Percentiles rank a stretch among this genome's conserved stretches.
phyloP scores from a whole-genome alignment of 2,113 vertebrate genomes.

The Callithrix jacchus region DNA sequence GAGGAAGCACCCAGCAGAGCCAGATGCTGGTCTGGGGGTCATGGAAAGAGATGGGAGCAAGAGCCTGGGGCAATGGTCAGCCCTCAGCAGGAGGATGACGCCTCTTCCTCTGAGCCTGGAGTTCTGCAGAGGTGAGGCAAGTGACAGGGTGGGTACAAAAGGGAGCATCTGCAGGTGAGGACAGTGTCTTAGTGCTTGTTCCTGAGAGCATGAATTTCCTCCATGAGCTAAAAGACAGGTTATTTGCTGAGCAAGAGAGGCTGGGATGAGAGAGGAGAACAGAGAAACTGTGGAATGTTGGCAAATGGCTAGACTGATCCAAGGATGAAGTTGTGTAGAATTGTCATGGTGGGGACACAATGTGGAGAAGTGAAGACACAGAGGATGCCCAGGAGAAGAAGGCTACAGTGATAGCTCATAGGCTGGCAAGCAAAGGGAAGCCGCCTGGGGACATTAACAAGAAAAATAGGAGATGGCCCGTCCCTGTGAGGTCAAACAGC shows the following conservation, averaged over 20 bases:
- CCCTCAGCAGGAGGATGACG: rapidly evolving
- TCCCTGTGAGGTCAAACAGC: neutral
- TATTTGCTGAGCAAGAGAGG: neutral
- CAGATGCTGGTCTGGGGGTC: neutral
- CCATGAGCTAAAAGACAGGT: neutral
- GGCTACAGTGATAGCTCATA: neutral
- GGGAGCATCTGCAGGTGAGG: too few species aligned
- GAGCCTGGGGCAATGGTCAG: neutral
- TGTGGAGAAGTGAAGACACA: neutral
- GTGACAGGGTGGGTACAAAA: neutral
- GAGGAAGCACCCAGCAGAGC: neutral
- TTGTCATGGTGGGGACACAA: neutral
- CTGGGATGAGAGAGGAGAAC: neutral
- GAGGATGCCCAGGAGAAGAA: neutral
- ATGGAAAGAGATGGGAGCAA: neutral
- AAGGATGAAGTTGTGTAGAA: neutral
- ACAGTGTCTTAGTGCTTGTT: too few species aligned
- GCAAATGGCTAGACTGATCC: neutral
- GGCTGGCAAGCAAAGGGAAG: neutral
- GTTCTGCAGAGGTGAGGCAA: neutral
- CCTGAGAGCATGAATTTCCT: neutral
- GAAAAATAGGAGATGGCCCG: rapidly evolving
- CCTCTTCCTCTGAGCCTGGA: neutral
- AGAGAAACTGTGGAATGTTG: neutral
- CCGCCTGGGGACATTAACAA: neutral